phyloP scores from a whole-genome alignment of 2,888 invertebrate species.

The Hyles lineata region DNA sequence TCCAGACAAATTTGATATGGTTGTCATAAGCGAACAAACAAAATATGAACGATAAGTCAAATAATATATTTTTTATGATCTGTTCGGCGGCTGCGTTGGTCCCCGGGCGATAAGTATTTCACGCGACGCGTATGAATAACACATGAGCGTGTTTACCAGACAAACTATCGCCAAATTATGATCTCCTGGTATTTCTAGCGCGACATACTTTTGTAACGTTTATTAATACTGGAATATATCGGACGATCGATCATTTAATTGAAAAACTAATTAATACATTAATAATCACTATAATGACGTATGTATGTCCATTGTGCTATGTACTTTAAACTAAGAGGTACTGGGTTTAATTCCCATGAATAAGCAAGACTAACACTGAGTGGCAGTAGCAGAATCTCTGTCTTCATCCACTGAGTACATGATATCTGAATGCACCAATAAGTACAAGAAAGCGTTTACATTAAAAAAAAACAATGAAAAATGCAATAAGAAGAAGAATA shows the following conservation, averaged over 20 bases:
- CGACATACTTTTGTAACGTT: neutral
- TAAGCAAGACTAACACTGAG: no score
- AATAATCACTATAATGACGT: no score
- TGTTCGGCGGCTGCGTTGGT: slow-evolving; percentile 27
- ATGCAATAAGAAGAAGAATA: neutral
- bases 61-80: slow-evolving; percentile 20
- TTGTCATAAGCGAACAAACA: slow-evolving; percentile 35
- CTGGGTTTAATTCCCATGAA: no score
- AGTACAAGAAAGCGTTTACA: no score
- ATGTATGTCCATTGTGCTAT: no score
- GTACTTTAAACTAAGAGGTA: no score
- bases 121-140: slow-evolving; percentile 39
- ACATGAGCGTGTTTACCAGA: slow-evolving; percentile 42
- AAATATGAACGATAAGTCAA: slow-evolving; percentile 25
- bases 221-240: neutral
- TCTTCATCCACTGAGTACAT: no score
- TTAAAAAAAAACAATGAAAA: neutral
- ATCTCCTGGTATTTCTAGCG: slow-evolving; percentile 29
- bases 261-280: no score
- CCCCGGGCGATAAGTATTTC: slow-evolving; percentile 32
- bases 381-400: no score
- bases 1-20: neutral
- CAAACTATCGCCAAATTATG: slow-evolving; percentile 34
- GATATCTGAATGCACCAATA: no score
- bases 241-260: neutral